Base-by-base conservation (phyloP, 2,888 invertebrate species). In the Nemotelus pantherinus region DNA sequence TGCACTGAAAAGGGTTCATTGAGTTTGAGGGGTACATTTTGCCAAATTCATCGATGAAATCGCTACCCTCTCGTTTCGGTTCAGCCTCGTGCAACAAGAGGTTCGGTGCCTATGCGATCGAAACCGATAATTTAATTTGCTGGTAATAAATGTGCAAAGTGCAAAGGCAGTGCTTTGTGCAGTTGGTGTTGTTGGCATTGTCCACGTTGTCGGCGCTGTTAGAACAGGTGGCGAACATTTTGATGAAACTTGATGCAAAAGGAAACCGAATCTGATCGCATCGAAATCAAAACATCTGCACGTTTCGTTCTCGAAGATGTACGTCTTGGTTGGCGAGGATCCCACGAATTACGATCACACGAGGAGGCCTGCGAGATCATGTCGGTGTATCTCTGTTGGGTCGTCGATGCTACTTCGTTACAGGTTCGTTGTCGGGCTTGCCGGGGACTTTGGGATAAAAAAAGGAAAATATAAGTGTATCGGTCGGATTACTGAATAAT, bases 401-500 rank as follows among this genome's bases (percentile, higher is more conserved):
- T 25, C 25, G 25, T 25, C 25, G 25, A 25, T 25, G 25, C 25
- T 25, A 25, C 25, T 25, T 25, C 25, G 25, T 25, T 25, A 25
- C 25, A 25, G 25, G 25, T 25, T 25, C 25, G 25, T 25, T 25
- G 25, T 25, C 25, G 25, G 25, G 68, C 6, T 53, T 41, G 7
- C n/a, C 53, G 39, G 70, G 53, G 25, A 25, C 25, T 25, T 25
- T 25, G 25, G 25, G 25, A 25, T 25, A 41, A 53, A 67, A 67
- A 55, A 70, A 43, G 70, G 55, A 43, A 44, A 70, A 65, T 47
- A 45, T 65, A 47, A 60, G 41, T 74, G 60, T 74, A 48, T 60
- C 63, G 74, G 60, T 74, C 74, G 74, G 74, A 74, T 74, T 74
- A 74, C 72, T 5, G 58, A 45, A 58, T 72, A 72, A 72, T 72